Evolutionary conservation across 2,888 invertebrate genomes (phyloP).

Genomic region (Drosophila kuntzei): DNA sequence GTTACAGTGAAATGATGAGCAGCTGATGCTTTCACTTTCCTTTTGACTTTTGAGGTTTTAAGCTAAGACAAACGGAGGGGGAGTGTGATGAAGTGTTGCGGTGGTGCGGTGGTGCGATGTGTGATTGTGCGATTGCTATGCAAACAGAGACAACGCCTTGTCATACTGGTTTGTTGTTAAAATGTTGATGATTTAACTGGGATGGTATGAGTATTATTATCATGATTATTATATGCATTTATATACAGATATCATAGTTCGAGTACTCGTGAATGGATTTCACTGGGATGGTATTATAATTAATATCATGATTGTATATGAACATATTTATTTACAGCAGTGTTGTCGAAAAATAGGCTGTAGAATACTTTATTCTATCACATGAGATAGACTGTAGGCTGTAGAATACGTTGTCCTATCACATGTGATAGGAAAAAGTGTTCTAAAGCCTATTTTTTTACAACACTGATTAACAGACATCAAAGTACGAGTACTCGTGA

Average conservation of each 20-base stretch:
- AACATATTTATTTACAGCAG: too few relatives aligned
- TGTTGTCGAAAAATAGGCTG: too few relatives aligned
- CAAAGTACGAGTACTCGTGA: too few relatives aligned
- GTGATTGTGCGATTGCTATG: conserved; percentile 10
- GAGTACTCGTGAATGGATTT: background rate
- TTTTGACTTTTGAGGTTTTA: conserved; percentile 25
- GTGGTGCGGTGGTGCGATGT: conserved; percentile 7
- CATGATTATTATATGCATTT: too few relatives aligned
- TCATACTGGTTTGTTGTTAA: conserved; percentile 34
- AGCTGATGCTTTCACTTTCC: conserved; percentile 76
- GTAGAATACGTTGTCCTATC: too few relatives aligned
- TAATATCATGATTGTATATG: too few relatives aligned
- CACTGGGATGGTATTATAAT: too few relatives aligned
- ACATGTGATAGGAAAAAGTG: too few relatives aligned
- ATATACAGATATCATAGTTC: background rate
- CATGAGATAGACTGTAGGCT: too few relatives aligned
- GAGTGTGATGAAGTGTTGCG: conserved; percentile 10
- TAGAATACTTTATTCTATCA: too few relatives aligned
- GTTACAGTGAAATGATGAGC: conserved; percentile 62
- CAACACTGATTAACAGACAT: too few relatives aligned
- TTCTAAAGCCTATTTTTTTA: too few relatives aligned
- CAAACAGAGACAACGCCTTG: conserved; percentile 28
- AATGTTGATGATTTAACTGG: conserved; percentile 17
- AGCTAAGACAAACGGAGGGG: background rate
- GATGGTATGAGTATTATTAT: conserved; percentile 17